Evolutionary conservation across 2,797 vertebrate species (phyloP), one percentile per base, ranked within the genome.

Genomic region (Malacoraja senta): DNA sequence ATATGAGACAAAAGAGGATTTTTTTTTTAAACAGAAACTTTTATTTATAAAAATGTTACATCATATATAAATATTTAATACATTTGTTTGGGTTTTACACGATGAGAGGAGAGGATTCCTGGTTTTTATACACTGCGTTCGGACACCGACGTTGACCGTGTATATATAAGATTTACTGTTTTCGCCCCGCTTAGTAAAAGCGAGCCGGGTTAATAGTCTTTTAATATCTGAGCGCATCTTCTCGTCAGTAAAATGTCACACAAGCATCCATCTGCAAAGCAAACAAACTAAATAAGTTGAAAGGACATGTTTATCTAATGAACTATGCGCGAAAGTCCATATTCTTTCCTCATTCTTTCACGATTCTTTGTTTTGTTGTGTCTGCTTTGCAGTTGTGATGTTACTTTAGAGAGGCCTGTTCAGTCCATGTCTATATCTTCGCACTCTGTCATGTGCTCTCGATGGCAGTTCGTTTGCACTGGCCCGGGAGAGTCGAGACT

Each of bases 31-130:
- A 88, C 84, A 68, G 97, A 98, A 98, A 96, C 97, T 99, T 88
- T 99, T 99, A 99, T 99, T 99, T 99, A 98, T 98, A 96, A 98
- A 99, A 99, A 97, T 96, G 97, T 97, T 98, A 99, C 98, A 99
- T 99, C 71, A 88, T 88, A 99, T 99, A 99, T 99, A 99, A 99
- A 99, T 99, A 99, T 99, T 98, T 98, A 98, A 98, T 98, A 98
- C 97, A 98, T 98, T 98, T 92, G 90, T 97, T 96, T 97, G 96
- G 96, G 96, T 96, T 97, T 97, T 98, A 98, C 98, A 99, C 97
- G 97, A 98, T 96, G 96, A 97, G 97, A 97, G 97, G 65, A 92
- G 90, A 53, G 90, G 90, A 76, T 92, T 92, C 7, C 29, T 92
- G 90, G 68, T 72, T 92, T 53, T 92, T 92, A 92, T 76, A 92